Base-by-base conservation (phyloP, 2,797 vertebrate genomes). In the Enteromius paludinosus region DNA sequence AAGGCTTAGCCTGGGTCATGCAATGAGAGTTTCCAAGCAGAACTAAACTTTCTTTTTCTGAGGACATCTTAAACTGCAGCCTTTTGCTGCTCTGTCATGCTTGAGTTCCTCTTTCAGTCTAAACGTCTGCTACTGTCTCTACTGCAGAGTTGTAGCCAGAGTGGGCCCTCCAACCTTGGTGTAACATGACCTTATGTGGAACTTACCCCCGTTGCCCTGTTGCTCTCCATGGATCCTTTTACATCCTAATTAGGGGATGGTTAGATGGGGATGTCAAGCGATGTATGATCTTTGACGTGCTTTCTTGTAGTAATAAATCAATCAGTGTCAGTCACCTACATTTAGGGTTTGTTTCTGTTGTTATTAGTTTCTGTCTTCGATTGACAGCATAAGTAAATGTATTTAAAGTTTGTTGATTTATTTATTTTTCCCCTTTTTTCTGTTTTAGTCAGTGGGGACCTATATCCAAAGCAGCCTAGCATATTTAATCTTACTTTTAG, bases 131-230 rank as follows among this genome's bases (percentile, higher is more conserved):
- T 52, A 11, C 35, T 69, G 64, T 54, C 52, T 70, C 25, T 23
- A 35, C 14, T 52, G 20, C 73, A 71, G 54, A 78, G 52, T 30
- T 43, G n/a, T n/a, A 64, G 74, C 49, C 61, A 35, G 41, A 54
- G 56, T 64, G 47, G 66, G 17, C 15, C 38, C 69, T 54, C 54
- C 79, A 78, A 15, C 65, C 41, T 62, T 71, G 47, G 28, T 0
- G 45, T 62, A 64, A 41, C 82, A 78, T 74, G 61, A 82, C 64
- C 49, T 81, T 71, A 81, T 85, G 73, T 81, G 73, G 64, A 70
- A 75, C 71, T 30, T 52, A 52, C 54, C 72, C 79, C 54, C 38
- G 0, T 66, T 61, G 35, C 79, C 62, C 68, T 68, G 59, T 45
- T 56, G 74, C 68, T 45, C 35, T 73, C 12, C 23, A n/a, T 49